phyloP scores from a whole-genome alignment of 1,140 invertebrate genomes.

The Eueides isabella region DNA sequence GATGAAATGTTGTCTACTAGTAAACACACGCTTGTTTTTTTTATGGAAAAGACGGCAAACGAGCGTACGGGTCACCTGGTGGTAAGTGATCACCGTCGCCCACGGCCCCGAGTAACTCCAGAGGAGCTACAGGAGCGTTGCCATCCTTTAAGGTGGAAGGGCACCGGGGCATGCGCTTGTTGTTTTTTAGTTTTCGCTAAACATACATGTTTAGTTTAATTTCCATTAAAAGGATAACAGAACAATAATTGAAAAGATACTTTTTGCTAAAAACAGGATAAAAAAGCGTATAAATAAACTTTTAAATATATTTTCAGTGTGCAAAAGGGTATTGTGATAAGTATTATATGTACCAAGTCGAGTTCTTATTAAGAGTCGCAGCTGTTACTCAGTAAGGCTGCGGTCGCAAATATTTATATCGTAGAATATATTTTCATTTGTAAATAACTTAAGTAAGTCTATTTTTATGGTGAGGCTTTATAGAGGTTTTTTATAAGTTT shows the following conservation, averaged over 20 bases:
- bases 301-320: constrained; percentile 7
- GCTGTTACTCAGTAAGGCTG: neutral
- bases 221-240: neutral
- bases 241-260: too few species aligned
- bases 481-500: neutral
- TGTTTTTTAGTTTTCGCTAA: too few species aligned
- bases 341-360: neutral
- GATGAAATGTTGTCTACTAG: too few species aligned
- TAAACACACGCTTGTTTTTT: too few species aligned
- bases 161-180: too few species aligned
- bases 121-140: too few species aligned
- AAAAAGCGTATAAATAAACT: neutral
- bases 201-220: too few species aligned
- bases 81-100: too few species aligned
- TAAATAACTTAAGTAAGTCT: neutral
- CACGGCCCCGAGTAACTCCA: too few species aligned
- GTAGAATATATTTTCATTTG: constrained; percentile 6
- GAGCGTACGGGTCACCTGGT: too few species aligned
- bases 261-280: neutral
- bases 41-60: too few species aligned
- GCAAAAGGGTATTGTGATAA: neutral
- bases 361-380: constrained; percentile 6
- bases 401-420: neutral
- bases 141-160: too few species aligned
- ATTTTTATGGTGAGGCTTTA: neutral